Evolutionary conservation across 2,113 vertebrate genomes (phyloP), one percentile per base, ranked within the genome.

Genomic region (Camelus bactrianus): DNA sequence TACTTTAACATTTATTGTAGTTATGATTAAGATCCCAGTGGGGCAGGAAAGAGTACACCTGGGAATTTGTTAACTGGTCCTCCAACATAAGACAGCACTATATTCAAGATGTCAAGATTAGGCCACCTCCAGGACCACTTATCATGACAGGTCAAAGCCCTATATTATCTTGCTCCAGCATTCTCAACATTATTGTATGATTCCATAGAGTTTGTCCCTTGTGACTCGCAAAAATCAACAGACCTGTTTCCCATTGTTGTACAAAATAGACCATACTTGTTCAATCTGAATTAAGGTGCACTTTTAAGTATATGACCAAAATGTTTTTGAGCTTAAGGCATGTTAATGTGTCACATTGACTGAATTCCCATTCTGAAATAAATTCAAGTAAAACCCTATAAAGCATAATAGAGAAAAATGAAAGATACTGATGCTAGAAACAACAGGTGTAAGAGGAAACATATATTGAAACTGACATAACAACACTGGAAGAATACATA

Each of bases 361-460:
- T 85, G 42, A 94, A 89, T 93, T 72, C 17, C 10, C 35, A 52
- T 62, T 88, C 60, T 56, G n/a, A 88, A 85, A 77, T n/a, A 64
- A 86, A 26, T 77, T 85, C 10, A 35, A 16, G 32, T 64, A 75
- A 96, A 95, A 93, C 26, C 69, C 24, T n/a, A 2, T 48, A 79
- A 93, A 85, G 17, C 16, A 86, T 58, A 82, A 46, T 48, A 72
- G 56, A 82, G 50, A 93, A 77, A 65, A 89, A 84, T 62, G 26
- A 54, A 95, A 84, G 32, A 22, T 19, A 32, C n/a, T 38, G 32
- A 8, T 56, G 35, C 30, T 86, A 72, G 79, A 91, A 75, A 95
- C 64, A 93, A 76, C 62, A 92, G 56, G 22, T 64, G 13, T 26
- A 89, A 26, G 12, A 67, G 15, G 35, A 26, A 82, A 86, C 62